Evolutionary conservation across 2,113 vertebrate genomes (phyloP), one percentile per base, ranked within the genome.

Genomic region (Pteronura brasiliensis): DNA sequence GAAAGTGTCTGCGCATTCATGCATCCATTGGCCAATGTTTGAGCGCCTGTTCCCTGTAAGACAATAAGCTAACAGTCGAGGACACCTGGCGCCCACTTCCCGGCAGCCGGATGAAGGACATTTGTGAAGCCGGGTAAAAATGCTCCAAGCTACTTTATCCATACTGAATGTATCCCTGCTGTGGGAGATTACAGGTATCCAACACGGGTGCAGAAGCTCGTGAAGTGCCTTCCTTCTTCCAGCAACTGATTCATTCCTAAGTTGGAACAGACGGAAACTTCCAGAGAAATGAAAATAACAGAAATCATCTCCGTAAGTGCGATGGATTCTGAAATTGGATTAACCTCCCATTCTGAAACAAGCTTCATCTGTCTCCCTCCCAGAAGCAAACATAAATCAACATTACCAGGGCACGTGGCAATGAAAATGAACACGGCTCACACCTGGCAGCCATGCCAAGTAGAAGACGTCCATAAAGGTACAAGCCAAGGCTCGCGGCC

Each of bases 331-430:
- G 72, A 93, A 95, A 82, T 82, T 96, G 88, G 65, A 72, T 91
- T 90, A 91, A 34, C 42, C 87, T 57, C 57, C 39, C n/a, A 31
- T 95, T 79, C 90, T 96, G 74, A 89, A 97, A 86, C 82, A 74
- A 84, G 80, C 25, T 74, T 95, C 84, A 81, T 95, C 67, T 89
- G 8, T 96, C 63, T 96, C 63, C 85, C 86, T 82, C 57, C 65
- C 74, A 94, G 79, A 83, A 88, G 67, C 79, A 93, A 82, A 72
- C 63, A 80, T n/a, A 74, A 95, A 80, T 80, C 87, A 77, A 31
- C 42, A 23, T 92, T 81, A 92, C 87, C 57, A 85, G 76, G 61
- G 49, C 57, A 44, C 25, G 20, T 3, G 59, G 84, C 67, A 29
- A n/a, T 77, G 86, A 80, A 74, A 76, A 55, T 34, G 44, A 76